Evolutionary conservation across 2,113 vertebrate genomes (phyloP).

Genomic region (Channa maculata): DNA sequence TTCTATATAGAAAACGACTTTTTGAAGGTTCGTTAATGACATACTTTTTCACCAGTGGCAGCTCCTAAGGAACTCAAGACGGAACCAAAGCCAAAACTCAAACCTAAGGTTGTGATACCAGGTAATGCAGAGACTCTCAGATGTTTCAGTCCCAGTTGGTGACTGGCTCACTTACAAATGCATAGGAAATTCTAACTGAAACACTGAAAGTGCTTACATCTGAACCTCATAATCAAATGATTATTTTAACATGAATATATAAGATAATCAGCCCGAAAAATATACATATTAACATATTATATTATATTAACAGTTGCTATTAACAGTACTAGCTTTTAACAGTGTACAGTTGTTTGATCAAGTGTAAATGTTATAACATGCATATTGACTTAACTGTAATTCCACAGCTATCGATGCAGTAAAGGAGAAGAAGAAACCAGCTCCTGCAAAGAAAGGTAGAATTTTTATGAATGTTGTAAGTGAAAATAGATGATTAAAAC

Average conservation of each 20-base stretch:
- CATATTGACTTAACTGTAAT: not conserved
- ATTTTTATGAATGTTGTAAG: not conserved
- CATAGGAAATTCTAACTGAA: not conserved
- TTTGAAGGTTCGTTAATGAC: not conserved
- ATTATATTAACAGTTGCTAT: too few relatives aligned
- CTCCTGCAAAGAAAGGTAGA: constrained; percentile 38
- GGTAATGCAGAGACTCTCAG: constrained; percentile 39
- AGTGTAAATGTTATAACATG: not conserved
- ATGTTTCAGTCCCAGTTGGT: not conserved
- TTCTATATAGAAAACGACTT: too few relatives aligned
- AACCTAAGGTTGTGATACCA: constrained; percentile 49
- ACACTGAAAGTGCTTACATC: not conserved
- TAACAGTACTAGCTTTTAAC: too few relatives aligned
- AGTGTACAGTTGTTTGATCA: not conserved
- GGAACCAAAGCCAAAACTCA: constrained; percentile 38
- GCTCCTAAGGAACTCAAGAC: constrained; percentile 34
- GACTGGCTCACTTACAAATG: not conserved
- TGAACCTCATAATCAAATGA: not conserved
- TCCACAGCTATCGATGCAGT: not conserved
- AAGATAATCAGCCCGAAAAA: not conserved
- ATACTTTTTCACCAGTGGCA: constrained; percentile 10
- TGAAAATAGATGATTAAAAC: not conserved
- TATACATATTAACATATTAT: too few relatives aligned
- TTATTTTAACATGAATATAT: too few relatives aligned
- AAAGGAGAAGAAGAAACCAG: constrained; percentile 13